Evolutionary conservation across 2,888 invertebrate genomes (phyloP).

Genomic region (Cepaea hortensis): DNA sequence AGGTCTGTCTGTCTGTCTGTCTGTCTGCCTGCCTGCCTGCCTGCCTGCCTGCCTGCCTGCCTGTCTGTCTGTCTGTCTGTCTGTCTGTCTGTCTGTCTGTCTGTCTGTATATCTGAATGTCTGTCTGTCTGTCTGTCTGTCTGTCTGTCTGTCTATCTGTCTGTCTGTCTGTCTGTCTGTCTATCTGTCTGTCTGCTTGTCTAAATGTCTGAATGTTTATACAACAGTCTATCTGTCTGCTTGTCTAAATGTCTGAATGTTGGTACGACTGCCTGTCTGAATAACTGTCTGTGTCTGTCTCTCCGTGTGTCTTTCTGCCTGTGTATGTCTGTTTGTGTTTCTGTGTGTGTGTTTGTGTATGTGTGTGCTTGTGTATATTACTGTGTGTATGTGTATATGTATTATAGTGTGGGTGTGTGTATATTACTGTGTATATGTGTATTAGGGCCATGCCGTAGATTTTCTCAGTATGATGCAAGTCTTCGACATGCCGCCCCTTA

Average conservation of each 20-base stretch:
- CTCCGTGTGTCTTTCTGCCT: constrained; percentile 23
- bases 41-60: constrained; percentile 17
- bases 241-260: too few relatives aligned
- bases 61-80: not conserved
- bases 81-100: too few relatives aligned
- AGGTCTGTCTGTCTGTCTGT: constrained; percentile 61
- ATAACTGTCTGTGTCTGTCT: not conserved
- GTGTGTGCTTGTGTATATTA: not conserved
- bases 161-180: not conserved
- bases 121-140: too few relatives aligned
- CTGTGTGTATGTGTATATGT: too few relatives aligned
- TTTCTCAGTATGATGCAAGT: too few relatives aligned
- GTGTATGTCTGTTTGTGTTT: not conserved
- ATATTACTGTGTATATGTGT: too few relatives aligned
- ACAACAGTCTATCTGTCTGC: constrained; percentile 13
- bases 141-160: not conserved
- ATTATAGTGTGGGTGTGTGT: too few relatives aligned
- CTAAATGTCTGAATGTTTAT: not conserved
- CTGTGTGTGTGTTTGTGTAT: not conserved
- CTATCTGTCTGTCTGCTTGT: too few relatives aligned
- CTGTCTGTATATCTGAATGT: too few relatives aligned
- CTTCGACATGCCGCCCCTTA: too few relatives aligned
- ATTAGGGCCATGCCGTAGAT: too few relatives aligned
- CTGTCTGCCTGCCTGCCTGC: not conserved
- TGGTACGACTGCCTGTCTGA: too few relatives aligned